Base-by-base conservation (phyloP, 92 coral and sea anemone genomes). In the Micromussa lordhowensis region DNA sequence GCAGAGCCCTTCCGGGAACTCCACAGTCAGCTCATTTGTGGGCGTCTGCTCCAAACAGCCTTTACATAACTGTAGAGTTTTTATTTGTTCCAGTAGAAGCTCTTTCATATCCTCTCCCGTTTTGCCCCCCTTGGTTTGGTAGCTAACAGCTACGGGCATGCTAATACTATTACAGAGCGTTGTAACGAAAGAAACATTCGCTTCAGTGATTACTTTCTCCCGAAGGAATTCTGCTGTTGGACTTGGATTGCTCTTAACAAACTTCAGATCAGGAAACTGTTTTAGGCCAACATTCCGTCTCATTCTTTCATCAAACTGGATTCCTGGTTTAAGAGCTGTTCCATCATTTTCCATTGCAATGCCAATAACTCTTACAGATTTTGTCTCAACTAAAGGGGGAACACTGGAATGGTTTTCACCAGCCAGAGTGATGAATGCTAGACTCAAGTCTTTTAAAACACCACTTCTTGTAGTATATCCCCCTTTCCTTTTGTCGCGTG, bases 381-480 rank as follows among this genome's bases (percentile, higher is more conserved):
- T 48, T 9, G 83, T 87, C 28, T 85, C 93, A 74, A 86, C 35
- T 48, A 90, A 80, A 17, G 87, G 93, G 6, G 58, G 87, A 49
- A 80, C 93, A 24, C n/a, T 68, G 34, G 68, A 58, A 26, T 83
- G 49, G 49, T 64, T 51, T 38, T 81, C 86, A 28, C 83, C 70
- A 17, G 84, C 77, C 70, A 75, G 70, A 51, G 87, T 82, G 30
- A 82, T 72, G 78, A 88, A 82, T 34, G 90, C 87, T 59, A 81
- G 83, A 51, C 78, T 74, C 4, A 91, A 22, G 32, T 61, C 91
- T 77, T 91, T 91, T 28, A 68, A 78, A 34, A 91, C 89, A 31
- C 94, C 91, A 30, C 89, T 83, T 87, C 58, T 64, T 28, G 91
- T 87, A 59, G 94, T 87, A 84, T 91, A 91, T 21, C 89, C 89